Evolutionary conservation across 2,797 vertebrate species (phyloP).

Genomic region (Lepus townsendii): DNA sequence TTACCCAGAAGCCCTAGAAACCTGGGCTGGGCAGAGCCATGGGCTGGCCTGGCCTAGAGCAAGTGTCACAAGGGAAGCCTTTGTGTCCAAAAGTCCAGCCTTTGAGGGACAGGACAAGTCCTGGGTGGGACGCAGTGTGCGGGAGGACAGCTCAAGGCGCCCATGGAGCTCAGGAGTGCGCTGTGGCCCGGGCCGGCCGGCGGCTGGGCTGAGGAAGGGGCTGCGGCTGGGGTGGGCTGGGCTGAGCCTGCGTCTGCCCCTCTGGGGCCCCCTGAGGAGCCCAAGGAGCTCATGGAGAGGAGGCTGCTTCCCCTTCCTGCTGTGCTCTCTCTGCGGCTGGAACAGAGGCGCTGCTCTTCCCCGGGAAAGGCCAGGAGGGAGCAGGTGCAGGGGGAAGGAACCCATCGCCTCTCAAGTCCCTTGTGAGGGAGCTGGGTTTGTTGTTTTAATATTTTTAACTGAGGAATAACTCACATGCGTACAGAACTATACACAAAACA

Average conservation of each 20-base stretch:
- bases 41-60: neutral
- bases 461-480: neutral
- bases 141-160: neutral
- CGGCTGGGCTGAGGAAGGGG: neutral
- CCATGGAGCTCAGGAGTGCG: neutral
- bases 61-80: neutral
- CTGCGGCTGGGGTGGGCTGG: neutral
- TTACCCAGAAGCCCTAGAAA: neutral
- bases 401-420: neutral
- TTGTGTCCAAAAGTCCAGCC: neutral
- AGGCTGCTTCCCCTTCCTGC: too few relatives aligned
- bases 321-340: neutral
- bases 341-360: neutral
- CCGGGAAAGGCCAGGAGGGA: neutral
- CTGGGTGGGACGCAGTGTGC: neutral
- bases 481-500: neutral
- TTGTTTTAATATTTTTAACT: slow-evolving; percentile 4
- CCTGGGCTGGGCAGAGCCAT: neutral
- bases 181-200: neutral
- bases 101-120: neutral
- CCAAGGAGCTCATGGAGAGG: too few relatives aligned
- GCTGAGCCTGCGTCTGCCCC: too few relatives aligned
- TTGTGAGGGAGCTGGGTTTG: neutral
- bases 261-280: too few relatives aligned
- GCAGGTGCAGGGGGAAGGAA: neutral